Evolutionary conservation across 2,113 vertebrate species (phyloP).

Genomic region (Tupaia chinensis): DNA sequence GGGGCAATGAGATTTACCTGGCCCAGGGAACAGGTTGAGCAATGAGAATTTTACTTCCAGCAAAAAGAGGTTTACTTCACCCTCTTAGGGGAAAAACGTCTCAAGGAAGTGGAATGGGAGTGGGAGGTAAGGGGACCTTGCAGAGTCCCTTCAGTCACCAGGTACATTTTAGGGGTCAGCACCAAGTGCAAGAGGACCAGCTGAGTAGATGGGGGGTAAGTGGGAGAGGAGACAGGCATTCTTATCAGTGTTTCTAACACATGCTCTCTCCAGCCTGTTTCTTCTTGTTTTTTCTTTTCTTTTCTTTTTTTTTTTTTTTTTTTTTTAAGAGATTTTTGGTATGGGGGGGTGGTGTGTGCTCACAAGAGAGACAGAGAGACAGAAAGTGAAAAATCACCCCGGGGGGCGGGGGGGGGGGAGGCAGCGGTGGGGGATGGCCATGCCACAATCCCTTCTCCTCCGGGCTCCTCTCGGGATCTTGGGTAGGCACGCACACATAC

Average conservation of each 20-base stretch:
- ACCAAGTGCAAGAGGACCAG: neutral
- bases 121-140: neutral
- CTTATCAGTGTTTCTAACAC: neutral
- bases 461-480: no score
- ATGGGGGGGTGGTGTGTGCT: no score
- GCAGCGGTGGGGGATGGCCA: no score
- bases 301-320: neutral
- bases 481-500: no score
- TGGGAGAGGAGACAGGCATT: neutral
- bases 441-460: no score
- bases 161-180: neutral
- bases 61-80: neutral
- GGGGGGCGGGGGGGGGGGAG: no score
- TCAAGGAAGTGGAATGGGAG: neutral
- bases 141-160: neutral
- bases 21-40: neutral
- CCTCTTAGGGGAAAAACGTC: neutral
- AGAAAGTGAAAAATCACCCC: no score
- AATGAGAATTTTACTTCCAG: neutral
- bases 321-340: no score
- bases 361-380: no score
- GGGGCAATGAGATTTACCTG: neutral
- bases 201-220: neutral
- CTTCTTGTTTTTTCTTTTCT: no score
- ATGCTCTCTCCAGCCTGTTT: neutral